Evolutionary conservation across 64 coral and sea anemone genomes (phyloP).

Genomic region (Pocillopora damicornis): DNA sequence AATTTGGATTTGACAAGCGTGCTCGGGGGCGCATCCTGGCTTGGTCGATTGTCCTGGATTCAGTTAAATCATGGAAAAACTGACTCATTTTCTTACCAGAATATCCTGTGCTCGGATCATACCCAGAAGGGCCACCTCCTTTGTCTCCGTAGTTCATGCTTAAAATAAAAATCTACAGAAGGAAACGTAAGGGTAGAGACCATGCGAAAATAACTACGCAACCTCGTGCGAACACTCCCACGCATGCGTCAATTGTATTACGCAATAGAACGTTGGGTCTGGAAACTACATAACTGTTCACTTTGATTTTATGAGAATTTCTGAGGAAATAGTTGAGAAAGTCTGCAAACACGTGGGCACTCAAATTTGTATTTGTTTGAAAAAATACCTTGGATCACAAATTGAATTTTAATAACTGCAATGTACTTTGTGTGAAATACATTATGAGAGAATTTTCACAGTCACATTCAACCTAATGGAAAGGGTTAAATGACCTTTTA

Average conservation of each 20-base stretch:
- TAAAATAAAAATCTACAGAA: background rate
- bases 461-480: too few relatives aligned
- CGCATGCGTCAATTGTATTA: constrained; percentile 37
- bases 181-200: background rate
- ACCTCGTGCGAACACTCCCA: constrained; percentile 25
- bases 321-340: too few relatives aligned
- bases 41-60: too few relatives aligned
- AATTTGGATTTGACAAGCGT: background rate
- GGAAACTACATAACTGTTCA: background rate
- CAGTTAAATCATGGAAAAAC: background rate
- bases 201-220: background rate
- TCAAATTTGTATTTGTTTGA: too few relatives aligned
- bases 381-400: too few relatives aligned
- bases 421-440: too few relatives aligned
- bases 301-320: too few relatives aligned
- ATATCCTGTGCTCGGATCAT: constrained; percentile 31
- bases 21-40: background rate
- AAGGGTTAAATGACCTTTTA: too few relatives aligned
- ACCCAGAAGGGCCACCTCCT: constrained; percentile 3
- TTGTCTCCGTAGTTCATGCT: constrained; percentile 26
- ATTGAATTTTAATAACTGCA: too few relatives aligned
- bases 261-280: constrained; percentile 32
- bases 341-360: too few relatives aligned
- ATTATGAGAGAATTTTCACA: too few relatives aligned
- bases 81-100: constrained; percentile 29